Evolutionary conservation across 2,888 invertebrate species (phyloP).

Genomic region (Lasioglossum villosulum): DNA sequence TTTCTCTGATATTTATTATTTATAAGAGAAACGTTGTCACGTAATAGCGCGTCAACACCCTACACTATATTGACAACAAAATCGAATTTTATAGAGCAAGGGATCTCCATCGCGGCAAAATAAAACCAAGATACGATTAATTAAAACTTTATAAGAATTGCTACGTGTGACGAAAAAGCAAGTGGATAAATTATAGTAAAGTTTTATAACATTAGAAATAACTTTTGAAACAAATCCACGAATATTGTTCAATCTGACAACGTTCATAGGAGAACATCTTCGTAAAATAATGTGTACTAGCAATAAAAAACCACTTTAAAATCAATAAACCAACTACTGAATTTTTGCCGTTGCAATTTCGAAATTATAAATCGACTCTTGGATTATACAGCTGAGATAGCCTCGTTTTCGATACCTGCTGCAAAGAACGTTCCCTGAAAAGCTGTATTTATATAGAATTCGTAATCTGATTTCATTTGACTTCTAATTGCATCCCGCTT

Average conservation of each 20-base stretch:
- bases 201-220: background rate
- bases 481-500: conserved; percentile 1
- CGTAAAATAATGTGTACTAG: background rate
- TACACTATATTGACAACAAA: no score
- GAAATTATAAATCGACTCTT: background rate
- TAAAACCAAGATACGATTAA: background rate
- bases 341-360: background rate
- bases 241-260: no score
- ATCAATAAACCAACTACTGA: background rate
- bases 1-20: no score
- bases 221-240: background rate
- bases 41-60: no score
- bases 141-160: background rate
- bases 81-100: no score
- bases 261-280: no score
- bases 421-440: background rate
- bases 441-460: background rate
- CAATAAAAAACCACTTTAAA: background rate
- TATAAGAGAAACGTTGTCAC: no score
- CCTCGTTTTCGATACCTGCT: background rate
- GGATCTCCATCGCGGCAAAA: background rate
- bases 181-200: background rate
- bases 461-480: background rate
- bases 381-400: background rate
- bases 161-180: background rate